Base-by-base conservation (phyloP, 1,140 invertebrate species). In the Trachymyrmex cornetzi region DNA sequence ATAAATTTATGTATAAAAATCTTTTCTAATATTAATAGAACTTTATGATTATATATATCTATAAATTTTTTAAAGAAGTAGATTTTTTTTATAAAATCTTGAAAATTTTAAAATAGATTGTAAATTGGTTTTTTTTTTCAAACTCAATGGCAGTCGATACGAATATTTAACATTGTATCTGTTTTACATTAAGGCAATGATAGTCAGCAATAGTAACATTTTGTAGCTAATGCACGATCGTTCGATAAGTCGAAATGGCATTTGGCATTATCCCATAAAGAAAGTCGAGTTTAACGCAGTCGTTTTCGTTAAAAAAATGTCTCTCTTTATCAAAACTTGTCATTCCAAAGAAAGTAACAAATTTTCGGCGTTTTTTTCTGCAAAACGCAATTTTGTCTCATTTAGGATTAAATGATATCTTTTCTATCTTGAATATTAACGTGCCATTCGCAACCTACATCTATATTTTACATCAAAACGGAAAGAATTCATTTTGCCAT, bases 131-230 rank as follows among this genome's bases (percentile, higher is more conserved):
- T 57, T 11, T 63, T 38, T 19, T 59, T 22, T 57, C n/a, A 22
- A 12, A 66, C 4, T 3, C 11, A 30, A 34, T 30, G 1, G n/a
- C 44, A 66, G 0, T 53, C 14, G 24, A 48, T 64, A 24, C n/a
- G 5, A 71, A 64, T 64, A 64, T 64, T 19, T 30, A 64, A 64
- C 6, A 30, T 34, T 16, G 27, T 64, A 64, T 64, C 27, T 6
- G 7, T 64, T 34, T 64, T 64, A 64, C 61, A 34, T 64, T 64
- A 64, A 30, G 27, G 22, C 12, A 12, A 69, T 63, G 27, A 63
- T 67, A 67, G 14, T 59, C 59, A 63, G 30, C 30, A 79, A 22
- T 44, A 80, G 14, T 34, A 69, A 69, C 64, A 2, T 81, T 69
- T 81, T 71, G 14, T 30, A 80, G 19, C 16, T 81, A 30, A 14